Evolutionary conservation across 2,113 vertebrate genomes (phyloP).

Genomic region (Eurypyga helias): DNA sequence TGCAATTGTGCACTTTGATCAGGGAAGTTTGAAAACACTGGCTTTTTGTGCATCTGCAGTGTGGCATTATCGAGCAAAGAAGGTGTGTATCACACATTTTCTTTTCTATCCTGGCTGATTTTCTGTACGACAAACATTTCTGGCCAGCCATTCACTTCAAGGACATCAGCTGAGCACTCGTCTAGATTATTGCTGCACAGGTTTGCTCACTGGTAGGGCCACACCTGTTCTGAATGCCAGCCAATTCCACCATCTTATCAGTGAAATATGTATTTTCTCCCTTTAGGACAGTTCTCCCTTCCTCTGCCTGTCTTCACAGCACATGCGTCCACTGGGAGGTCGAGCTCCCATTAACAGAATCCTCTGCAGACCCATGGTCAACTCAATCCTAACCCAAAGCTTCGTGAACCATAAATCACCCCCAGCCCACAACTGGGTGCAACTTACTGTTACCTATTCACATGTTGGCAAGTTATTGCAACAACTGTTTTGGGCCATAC

Average conservation of each 20-base stretch:
- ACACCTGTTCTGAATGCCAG: neutral
- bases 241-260: neutral
- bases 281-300: neutral
- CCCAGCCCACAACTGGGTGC: neutral
- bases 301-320: neutral
- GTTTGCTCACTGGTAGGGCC: neutral
- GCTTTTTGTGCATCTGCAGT: neutral
- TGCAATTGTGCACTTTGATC: neutral
- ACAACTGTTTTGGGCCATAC: neutral
- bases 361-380: neutral
- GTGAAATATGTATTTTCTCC: neutral
- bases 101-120: neutral
- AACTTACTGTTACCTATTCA: neutral
- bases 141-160: neutral
- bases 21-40: neutral
- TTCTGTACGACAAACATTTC: neutral
- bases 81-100: neutral
- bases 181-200: neutral
- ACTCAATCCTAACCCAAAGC: neutral
- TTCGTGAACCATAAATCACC: accelerated
- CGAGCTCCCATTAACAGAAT: neutral
- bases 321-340: neutral
- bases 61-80: neutral
- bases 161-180: neutral
- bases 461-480: neutral